Evolutionary conservation across 2,113 vertebrate genomes (phyloP).

Genomic region (Saguinus midas): DNA sequence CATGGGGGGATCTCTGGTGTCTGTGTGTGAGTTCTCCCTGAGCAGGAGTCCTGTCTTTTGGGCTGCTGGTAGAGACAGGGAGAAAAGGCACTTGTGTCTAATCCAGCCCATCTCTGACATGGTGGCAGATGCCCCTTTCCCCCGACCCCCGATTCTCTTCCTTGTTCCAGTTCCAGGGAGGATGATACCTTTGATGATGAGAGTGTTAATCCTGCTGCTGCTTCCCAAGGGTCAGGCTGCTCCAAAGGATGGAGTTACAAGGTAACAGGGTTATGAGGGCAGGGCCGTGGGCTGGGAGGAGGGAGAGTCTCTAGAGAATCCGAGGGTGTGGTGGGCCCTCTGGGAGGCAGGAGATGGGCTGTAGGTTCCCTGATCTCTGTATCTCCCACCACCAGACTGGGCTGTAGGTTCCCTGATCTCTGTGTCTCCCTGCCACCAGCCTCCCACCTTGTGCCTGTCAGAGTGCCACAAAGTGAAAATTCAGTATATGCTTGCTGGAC

Average conservation of each 20-base stretch:
- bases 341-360: not conserved
- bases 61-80: not conserved
- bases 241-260: constrained; percentile 66
- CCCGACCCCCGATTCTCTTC: not conserved
- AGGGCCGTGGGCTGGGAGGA: not conserved
- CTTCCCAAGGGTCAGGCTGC: constrained; percentile 56
- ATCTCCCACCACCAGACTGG: not conserved
- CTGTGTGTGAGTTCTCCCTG: accelerated
- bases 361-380: not conserved
- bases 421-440: not conserved
- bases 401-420: not conserved
- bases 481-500: not conserved
- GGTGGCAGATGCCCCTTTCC: not conserved
- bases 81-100: not conserved
- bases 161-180: constrained; percentile 11
- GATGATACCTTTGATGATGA: constrained; percentile 27
- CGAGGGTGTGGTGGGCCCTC: not conserved
- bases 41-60: not conserved
- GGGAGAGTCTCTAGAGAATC: not conserved
- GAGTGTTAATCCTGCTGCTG: not conserved
- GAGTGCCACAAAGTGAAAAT: not conserved
- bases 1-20: accelerated
- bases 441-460: not conserved
- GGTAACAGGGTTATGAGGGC: constrained; percentile 44
- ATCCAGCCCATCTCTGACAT: not conserved